Evolutionary conservation across 2,888 invertebrate species (phyloP), one percentile per base, ranked within the genome.

Genomic region (Andrena chrysosceles): DNA sequence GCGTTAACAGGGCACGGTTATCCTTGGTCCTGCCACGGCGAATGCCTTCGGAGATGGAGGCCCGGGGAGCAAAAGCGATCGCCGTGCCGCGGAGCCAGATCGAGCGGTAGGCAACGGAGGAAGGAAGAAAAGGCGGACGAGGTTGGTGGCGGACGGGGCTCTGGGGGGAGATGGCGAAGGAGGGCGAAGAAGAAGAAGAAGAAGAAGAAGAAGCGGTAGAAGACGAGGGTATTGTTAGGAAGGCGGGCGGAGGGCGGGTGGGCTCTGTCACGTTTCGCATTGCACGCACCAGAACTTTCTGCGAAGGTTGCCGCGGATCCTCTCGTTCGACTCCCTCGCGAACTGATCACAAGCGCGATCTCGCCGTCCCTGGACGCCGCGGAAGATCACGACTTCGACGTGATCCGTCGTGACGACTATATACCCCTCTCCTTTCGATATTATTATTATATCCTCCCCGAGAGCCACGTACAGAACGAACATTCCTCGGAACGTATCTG

Each of bases 241-340:
- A 89, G 90, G 89, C 87, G 89, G 91, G 87, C 85, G 89, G 87
- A 90, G 90, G 90, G 89, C 89, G 89, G 91, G 86, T 86, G 88
- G 89, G 90, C 87, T 90, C 91, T 92, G 93, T 93, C 93, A 93
- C 93, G 93, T 93, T 91, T 93, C 92, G 91, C 91, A 93, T 93
- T 93, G 92, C 93, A 93, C 93, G 93, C 93, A 93, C 91, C 90
- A 90, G 89, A 91, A 91, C 87, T 89, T 89, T 87, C 85, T 85
- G 84, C 83, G 81, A 84, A 85, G 84, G 77, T 83, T 83, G 78
- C 66, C 73, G 80, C 66, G 86, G 81, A 81, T 83, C 81, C 59
- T 74, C 86, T 85, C 82, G 66, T 84, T 85, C 71, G 82, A 80
- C 79, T 86, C 79, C 84, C 83, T 83, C 79, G 80, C 78, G 85